Percentiles rank a stretch among this genome's conserved stretches.
Evolutionary conservation across 2,888 invertebrate genomes (phyloP).

Genomic region (Chouioia cunea): DNA sequence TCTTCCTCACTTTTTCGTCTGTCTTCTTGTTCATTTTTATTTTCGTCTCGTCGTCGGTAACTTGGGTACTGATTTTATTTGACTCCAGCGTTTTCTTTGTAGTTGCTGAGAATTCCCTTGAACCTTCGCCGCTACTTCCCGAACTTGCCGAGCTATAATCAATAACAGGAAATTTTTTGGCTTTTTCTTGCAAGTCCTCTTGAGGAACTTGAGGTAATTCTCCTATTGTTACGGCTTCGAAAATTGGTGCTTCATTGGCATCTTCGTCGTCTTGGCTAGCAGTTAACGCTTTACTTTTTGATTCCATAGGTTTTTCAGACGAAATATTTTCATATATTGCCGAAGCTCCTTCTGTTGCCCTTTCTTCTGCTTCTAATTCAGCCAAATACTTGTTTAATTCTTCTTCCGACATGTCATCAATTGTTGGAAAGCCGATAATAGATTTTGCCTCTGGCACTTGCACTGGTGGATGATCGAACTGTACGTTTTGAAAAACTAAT

Average conservation of each 20-base stretch:
- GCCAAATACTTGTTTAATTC: constrained; percentile 67
- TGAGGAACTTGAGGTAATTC: constrained; percentile 58
- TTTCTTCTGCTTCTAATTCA: constrained; percentile 66
- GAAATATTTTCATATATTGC: constrained; percentile 49
- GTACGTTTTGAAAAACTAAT: constrained; percentile 52
- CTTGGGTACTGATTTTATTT: constrained; percentile 51
- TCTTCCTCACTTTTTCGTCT: constrained; percentile 50
- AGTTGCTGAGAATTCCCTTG: constrained; percentile 54
- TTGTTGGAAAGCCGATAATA: constrained; percentile 58
- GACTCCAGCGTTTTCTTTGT: constrained; percentile 52
- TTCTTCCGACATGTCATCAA: constrained; percentile 65
- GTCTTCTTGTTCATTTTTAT: constrained; percentile 52
- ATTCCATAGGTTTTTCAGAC: constrained; percentile 38
- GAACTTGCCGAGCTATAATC: constrained; percentile 55
- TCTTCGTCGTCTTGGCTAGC: constrained; percentile 55
- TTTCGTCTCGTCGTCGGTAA: constrained; percentile 52
- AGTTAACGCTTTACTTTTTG: constrained; percentile 41
- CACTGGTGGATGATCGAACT: constrained; percentile 43
- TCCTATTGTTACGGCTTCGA: constrained; percentile 60
- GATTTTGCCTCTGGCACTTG: constrained; percentile 52
- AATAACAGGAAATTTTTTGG: constrained; percentile 60
- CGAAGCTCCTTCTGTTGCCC: constrained; percentile 52
- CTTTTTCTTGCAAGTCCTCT: constrained; percentile 58
- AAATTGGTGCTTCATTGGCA: constrained; percentile 60
- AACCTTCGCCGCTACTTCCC: constrained; percentile 47